Conservation (phyloP, 2,888 invertebrate genomes). For the Tetranychus piercei region DNA sequence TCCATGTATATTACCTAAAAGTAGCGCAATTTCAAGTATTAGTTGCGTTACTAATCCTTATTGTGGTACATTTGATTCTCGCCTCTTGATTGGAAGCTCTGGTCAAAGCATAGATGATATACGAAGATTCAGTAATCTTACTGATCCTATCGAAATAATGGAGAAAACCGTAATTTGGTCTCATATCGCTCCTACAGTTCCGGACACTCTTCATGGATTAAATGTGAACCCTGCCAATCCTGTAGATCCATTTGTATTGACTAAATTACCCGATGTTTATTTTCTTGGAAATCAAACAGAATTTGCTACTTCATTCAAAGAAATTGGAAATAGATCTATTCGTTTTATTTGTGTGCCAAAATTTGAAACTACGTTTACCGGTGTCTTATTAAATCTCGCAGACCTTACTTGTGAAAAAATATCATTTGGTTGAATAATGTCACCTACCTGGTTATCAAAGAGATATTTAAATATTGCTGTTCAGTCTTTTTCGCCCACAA, state of each 20-base stretch:
- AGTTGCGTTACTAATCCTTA: conserved; percentile 74
- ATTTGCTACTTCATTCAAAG: conserved; percentile 10
- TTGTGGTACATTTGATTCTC: conserved; percentile 35
- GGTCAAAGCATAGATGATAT: conserved; percentile 68
- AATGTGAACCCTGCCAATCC: conserved; percentile 54
- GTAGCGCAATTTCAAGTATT: conserved; percentile 40
- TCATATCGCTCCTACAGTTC: conserved; percentile 78
- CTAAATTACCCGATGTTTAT: conserved; percentile 64
- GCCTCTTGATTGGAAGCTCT: conserved; percentile 42
- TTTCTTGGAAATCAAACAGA: conserved; percentile 61
- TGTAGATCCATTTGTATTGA: conserved; percentile 65
- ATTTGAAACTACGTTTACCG: conserved; percentile 51
- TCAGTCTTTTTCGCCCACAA: too few species aligned
- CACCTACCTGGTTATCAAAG: neutral
- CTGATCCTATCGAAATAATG: conserved; percentile 51
- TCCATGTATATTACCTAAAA: conserved; percentile 57
- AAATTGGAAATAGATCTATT: conserved; percentile 4
- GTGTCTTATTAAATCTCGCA: conserved; percentile 58
- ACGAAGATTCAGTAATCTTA: conserved; percentile 42
- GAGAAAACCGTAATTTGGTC: conserved; percentile 63
- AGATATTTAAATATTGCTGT: too few species aligned
- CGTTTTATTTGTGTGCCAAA: conserved; percentile 47
- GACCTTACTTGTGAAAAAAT: conserved; percentile 41
- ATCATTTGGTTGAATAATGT: conserved; percentile 11
- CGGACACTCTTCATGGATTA: conserved; percentile 60